Evolutionary conservation across 1,140 invertebrate species (phyloP).

Genomic region (Ptiloglossa arizonensis): DNA sequence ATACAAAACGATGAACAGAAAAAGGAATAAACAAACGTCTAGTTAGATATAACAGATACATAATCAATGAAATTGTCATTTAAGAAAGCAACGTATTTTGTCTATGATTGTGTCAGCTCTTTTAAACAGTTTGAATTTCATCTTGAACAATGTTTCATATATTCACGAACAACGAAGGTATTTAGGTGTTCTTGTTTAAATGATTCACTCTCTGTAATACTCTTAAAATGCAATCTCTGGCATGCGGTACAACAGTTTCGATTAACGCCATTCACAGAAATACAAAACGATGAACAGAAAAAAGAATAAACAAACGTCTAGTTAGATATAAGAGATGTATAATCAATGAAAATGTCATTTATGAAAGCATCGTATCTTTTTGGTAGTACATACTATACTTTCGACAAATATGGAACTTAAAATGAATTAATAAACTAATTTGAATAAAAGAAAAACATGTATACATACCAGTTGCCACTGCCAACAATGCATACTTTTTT

Average conservation of each 20-base stretch:
- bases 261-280: not conserved
- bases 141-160: too few relatives aligned
- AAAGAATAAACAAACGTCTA: not conserved
- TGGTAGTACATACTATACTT: not conserved
- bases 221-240: too few relatives aligned
- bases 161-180: too few relatives aligned
- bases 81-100: not conserved
- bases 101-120: too few relatives aligned
- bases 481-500: constrained; percentile 86
- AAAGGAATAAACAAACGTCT: not conserved
- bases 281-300: not conserved
- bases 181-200: too few relatives aligned
- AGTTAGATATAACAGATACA: not conserved
- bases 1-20: not conserved
- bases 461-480: constrained; percentile 87
- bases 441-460: not conserved
- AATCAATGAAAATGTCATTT: too few relatives aligned
- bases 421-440: not conserved
- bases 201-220: too few relatives aligned
- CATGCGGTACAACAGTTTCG: too few relatives aligned
- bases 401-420: not conserved
- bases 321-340: not conserved
- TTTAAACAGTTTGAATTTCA: too few relatives aligned
- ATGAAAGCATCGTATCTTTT: not conserved
- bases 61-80: too few relatives aligned